Percentiles rank a stretch among this genome's conserved stretches.
Evolutionary conservation across 2,797 vertebrate genomes (phyloP).

Genomic region (Muscicapa comitata): DNA sequence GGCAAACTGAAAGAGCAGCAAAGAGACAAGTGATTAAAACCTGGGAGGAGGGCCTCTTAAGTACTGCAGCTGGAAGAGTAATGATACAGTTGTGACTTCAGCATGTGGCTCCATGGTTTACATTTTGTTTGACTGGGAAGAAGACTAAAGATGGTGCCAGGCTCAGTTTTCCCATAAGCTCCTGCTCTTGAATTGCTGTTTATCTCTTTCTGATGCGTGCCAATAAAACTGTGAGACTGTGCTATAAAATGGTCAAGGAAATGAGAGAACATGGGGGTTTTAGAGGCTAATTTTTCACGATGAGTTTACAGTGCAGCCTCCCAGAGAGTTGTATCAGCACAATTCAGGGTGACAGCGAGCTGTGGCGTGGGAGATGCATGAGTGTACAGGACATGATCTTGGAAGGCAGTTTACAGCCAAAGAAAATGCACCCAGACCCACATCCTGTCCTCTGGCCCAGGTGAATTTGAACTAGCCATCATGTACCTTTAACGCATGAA

Average conservation of each 20-base stretch:
- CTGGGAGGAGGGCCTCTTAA: neutral
- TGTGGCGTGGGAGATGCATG: accelerated
- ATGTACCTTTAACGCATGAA: neutral
- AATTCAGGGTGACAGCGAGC: neutral
- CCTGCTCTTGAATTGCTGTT: neutral
- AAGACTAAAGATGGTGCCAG: neutral
- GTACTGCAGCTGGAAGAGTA: neutral
- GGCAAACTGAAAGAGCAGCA: neutral
- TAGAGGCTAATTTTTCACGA: neutral
- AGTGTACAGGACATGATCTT: neutral
- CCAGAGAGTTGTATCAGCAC: neutral
- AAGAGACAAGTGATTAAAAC: neutral
- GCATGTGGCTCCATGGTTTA: neutral
- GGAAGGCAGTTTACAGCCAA: neutral
- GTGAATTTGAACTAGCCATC: neutral
- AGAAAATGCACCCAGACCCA: neutral
- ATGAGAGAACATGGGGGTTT: slow-evolving; percentile 14
- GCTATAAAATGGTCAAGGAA: neutral
- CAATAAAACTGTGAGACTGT: neutral
- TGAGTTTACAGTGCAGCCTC: neutral
- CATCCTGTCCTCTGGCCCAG: neutral
- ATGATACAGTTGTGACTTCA: neutral
- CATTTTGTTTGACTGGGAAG: neutral
- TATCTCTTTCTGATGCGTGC: neutral
- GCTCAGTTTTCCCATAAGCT: neutral